phyloP scores from a whole-genome alignment of 2,113 vertebrate species.

The Sterrhoptilus dennistouni region DNA sequence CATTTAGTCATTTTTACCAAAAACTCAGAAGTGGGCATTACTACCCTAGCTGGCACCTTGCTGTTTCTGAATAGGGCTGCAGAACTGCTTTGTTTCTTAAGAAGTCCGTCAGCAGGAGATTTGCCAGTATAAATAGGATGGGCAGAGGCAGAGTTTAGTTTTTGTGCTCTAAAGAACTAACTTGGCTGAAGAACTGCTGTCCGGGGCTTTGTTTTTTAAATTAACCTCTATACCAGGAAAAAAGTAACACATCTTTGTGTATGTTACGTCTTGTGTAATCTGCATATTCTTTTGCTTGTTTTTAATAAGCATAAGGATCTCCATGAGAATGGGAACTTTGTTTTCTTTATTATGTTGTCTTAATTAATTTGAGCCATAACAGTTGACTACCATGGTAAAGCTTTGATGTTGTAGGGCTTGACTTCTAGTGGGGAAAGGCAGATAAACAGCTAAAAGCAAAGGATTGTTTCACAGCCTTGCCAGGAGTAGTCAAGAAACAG shows the following conservation, averaged over 20 bases:
- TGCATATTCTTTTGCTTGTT: neutral
- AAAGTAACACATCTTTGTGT: neutral
- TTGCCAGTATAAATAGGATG: slow-evolving; percentile 38
- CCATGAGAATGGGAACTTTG: neutral
- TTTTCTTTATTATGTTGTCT: neutral
- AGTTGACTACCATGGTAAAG: neutral
- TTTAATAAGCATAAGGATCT: neutral
- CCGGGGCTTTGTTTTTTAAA: neutral
- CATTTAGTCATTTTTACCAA: neutral
- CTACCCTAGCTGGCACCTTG: neutral
- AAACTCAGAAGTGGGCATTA: neutral
- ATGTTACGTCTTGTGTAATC: neutral
- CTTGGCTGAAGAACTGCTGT: neutral
- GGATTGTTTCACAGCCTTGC: neutral
- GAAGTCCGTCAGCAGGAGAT: neutral
- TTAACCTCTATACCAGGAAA: neutral
- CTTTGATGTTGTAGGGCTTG: neutral
- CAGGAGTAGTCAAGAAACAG: neutral
- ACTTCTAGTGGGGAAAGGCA: neutral
- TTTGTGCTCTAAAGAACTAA: neutral
- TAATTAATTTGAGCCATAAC: neutral
- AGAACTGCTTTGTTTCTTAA: slow-evolving; percentile 21
- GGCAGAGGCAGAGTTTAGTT: neutral
- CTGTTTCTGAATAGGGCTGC: neutral
- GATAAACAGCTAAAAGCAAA: neutral